Evolutionary conservation across 2,797 vertebrate species (phyloP).

Genomic region (Paratrypauchen microcephalus): DNA sequence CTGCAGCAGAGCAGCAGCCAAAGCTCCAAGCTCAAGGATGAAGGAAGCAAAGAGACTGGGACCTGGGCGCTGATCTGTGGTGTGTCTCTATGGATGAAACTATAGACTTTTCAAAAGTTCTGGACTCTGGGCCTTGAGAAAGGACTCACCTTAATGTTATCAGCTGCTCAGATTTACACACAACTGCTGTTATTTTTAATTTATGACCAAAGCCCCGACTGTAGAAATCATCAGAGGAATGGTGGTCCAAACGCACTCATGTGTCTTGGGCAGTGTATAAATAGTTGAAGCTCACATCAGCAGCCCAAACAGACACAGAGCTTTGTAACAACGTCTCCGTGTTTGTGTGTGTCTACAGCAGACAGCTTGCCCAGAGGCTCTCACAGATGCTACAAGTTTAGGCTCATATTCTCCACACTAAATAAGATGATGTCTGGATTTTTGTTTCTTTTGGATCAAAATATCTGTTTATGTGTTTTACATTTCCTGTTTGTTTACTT

Average conservation of each 20-base stretch:
- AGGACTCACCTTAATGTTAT: constrained; percentile 61
- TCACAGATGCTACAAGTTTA: constrained; percentile 43
- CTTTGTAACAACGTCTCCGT: constrained; percentile 36
- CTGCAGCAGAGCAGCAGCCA: constrained; percentile 34
- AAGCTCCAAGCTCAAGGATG: constrained; percentile 26
- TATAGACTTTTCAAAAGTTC: constrained; percentile 32
- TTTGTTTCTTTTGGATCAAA: constrained; percentile 40
- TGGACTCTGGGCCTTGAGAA: constrained; percentile 42
- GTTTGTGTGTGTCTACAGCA: constrained; percentile 36
- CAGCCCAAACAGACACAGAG: constrained; percentile 57
- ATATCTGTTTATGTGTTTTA: constrained; percentile 40
- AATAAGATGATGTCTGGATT: constrained; percentile 39
- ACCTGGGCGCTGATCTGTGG: constrained; percentile 32
- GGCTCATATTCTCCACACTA: constrained; percentile 35
- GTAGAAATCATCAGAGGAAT: constrained; percentile 59
- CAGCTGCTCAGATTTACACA: constrained; percentile 51
- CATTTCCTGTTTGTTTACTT: constrained; percentile 53
- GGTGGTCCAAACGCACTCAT: constrained; percentile 46
- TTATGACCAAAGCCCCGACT: constrained; percentile 66
- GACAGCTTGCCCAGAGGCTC: constrained; percentile 40
- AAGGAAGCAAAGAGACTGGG: constrained; percentile 27
- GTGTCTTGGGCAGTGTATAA: constrained; percentile 52
- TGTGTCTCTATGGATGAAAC: constrained; percentile 45
- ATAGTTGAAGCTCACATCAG: constrained; percentile 66
- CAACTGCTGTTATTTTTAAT: constrained; percentile 69